Conservation (phyloP, 2,888 invertebrate genomes). For the Drosophila nr. perissopoda region DNA sequence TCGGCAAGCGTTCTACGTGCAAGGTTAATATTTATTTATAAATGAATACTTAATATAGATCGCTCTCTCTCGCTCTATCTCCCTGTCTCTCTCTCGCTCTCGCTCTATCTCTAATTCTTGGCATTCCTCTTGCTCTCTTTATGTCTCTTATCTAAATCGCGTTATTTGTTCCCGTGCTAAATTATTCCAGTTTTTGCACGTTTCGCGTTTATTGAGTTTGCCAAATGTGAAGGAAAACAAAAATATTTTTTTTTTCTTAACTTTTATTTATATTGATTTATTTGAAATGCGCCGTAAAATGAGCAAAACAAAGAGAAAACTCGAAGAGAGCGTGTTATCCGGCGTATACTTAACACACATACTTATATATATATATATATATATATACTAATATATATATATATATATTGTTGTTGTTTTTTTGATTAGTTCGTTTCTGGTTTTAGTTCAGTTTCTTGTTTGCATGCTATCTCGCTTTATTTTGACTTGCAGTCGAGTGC, state of each 20-base stretch:
- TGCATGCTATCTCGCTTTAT: slow-evolving; percentile 48
- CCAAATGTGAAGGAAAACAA: slow-evolving; percentile 47
- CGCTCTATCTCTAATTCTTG: not conserved
- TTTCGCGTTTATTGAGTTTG: slow-evolving; percentile 45
- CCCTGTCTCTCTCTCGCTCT: not conserved
- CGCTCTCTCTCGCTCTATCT: slow-evolving; percentile 1
- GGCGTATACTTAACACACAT: slow-evolving; percentile 67
- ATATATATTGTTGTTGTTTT: slow-evolving; percentile 12
- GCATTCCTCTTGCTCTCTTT: not conserved
- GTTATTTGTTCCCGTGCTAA: slow-evolving; percentile 27
- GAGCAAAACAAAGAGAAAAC: slow-evolving; percentile 6
- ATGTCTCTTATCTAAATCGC: not conserved
- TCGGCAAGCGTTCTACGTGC: slow-evolving; percentile 21
- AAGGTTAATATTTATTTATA: slow-evolving; percentile 75
- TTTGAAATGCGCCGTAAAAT: slow-evolving; percentile 62
- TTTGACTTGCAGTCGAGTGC: slow-evolving; percentile 28
- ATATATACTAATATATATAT: not conserved
- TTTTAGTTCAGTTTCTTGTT: slow-evolving; percentile 23
- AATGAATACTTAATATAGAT: slow-evolving; percentile 54
- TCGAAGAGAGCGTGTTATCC: slow-evolving; percentile 21
- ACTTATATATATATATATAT: not conserved
- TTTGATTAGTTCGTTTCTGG: not conserved
- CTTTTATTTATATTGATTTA: slow-evolving; percentile 18
- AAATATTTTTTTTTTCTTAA: slow-evolving; percentile 37
- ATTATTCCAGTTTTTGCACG: slow-evolving; percentile 65